Base-by-base conservation (phyloP, 2,888 invertebrate species). In the Coleophora flavipennella region DNA sequence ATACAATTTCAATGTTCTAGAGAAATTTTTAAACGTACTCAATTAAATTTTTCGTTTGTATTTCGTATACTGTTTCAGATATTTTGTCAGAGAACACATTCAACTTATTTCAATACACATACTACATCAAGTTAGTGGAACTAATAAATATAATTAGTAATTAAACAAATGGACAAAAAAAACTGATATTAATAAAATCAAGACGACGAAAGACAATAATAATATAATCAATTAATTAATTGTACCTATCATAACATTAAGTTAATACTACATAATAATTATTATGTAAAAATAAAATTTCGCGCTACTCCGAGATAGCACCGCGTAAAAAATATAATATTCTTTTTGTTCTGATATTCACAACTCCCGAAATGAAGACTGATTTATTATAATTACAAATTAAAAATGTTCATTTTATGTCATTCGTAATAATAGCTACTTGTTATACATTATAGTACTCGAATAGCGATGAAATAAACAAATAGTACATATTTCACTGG, bases 51-150 rank as follows among this genome's bases (percentile, higher is more conserved):
- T 58, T 60, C 55, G 55, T 67, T 62, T 59, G 35, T 59, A 47
- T 68, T 59, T 83, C 84, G 84, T 84, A 84, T 84, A 84, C 84
- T 74, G 80, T 75, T 68, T 80, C 79, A 85, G 84, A 85, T 85
- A 85, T 84, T 69, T 72, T 73, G 79, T 80, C 77, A 67, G 65
- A 76, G 78, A 83, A 84, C 78, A 83, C 79, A 77, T 77, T 20
- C 65, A 75, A 77, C 77, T 77, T 79, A 80, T 69, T 44, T 48
- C 78, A 80, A 78, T 58, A 57, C 61, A 61, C 48, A 51, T 62
- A 56, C 55, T 58, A 57, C 59, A 20, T 59, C 61, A 57, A 72
- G 67, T 62, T 73, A 75, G 52, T 60, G 57, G 51, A 57, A 59
- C 66, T 70, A 69, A 63, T 57, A 68, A 62, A 60, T n/a, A n/a